A percentile compares a stretch with the other conserved stretches of the same genome.
These are phyloP conservation scores for Stictonetta naevosa DNA, from an alignment of 2,113 vertebrate species.

Conservation along the genomic window DNA sequence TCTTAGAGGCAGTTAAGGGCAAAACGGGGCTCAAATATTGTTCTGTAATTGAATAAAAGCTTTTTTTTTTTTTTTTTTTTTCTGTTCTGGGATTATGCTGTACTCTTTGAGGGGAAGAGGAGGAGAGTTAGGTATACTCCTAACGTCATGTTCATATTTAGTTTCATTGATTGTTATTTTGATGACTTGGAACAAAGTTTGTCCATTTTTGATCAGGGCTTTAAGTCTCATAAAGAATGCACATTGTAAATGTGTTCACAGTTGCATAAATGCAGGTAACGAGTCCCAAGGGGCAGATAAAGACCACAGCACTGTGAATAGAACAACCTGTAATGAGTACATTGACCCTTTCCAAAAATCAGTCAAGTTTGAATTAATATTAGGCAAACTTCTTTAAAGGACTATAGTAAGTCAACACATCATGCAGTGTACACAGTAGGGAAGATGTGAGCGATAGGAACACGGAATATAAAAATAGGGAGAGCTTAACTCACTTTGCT, in stretches of 20 bases:
- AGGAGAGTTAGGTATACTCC: neutral
- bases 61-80: neutral
- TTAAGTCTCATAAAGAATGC: neutral
- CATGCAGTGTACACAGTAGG: neutral
- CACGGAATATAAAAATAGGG: neutral
- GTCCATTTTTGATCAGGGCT: neutral
- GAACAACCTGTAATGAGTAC: neutral
- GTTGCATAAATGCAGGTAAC: neutral
- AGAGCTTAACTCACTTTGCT: neutral
- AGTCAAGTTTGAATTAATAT: neutral
- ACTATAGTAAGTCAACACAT: neutral
- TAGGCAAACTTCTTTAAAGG: neutral
- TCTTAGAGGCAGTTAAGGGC: neutral
- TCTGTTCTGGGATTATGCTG: neutral
- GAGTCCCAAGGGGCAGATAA: neutral
- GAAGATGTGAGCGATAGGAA: neutral
- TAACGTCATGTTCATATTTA: neutral
- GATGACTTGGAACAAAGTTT: neutral
- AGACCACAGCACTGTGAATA: neutral
- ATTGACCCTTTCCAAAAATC: neutral
- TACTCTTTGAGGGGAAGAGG: neutral
- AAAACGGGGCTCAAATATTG: neutral
- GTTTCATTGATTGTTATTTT: neutral
- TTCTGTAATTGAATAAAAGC: neutral
- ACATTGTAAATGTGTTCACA: neutral